A percentile compares a stretch with the other conserved stretches of the same genome.
Conservation (phyloP, 2,113 vertebrate genomes). For the Cephalopholis sonnerati region DNA sequence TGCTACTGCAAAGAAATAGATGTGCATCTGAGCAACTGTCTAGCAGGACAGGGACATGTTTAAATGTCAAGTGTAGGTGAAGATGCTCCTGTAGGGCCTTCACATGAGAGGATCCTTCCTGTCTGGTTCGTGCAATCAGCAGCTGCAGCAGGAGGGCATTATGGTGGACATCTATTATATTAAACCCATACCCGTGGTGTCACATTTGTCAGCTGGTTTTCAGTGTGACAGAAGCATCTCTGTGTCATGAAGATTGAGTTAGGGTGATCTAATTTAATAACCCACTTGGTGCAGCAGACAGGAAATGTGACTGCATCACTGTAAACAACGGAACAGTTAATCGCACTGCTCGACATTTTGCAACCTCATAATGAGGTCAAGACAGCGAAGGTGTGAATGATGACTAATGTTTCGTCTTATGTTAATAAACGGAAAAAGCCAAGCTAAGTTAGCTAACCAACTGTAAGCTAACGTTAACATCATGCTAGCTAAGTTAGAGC, state of each 20-base stretch:
- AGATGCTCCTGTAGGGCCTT: not conserved
- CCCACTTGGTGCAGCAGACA: constrained; percentile 11
- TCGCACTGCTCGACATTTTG: not conserved
- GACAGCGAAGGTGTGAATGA: not conserved
- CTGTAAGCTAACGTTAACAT: not conserved
- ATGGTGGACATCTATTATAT: not conserved
- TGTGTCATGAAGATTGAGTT: constrained; percentile 3
- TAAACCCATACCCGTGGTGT: not conserved
- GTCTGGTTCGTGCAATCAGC: constrained; percentile 8
- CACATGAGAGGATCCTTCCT: constrained; percentile 22
- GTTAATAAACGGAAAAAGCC: not conserved
- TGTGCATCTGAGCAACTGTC: not conserved
- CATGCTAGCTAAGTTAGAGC: constrained; percentile 34
- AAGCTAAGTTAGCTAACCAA: not conserved
- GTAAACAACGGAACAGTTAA: constrained; percentile 36
- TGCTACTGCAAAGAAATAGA: constrained; percentile 83
- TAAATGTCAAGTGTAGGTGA: not conserved
- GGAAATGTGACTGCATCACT: constrained; percentile 37
- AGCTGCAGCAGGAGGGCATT: not conserved
- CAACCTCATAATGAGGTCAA: not conserved
- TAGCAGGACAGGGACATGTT: not conserved
- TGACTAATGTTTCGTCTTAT: not conserved
- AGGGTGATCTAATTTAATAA: not conserved
- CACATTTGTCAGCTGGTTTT: not conserved
- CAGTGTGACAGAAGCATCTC: not conserved